Evolutionary conservation across 2,113 vertebrate species (phyloP).

Genomic region (Murina feae): DNA sequence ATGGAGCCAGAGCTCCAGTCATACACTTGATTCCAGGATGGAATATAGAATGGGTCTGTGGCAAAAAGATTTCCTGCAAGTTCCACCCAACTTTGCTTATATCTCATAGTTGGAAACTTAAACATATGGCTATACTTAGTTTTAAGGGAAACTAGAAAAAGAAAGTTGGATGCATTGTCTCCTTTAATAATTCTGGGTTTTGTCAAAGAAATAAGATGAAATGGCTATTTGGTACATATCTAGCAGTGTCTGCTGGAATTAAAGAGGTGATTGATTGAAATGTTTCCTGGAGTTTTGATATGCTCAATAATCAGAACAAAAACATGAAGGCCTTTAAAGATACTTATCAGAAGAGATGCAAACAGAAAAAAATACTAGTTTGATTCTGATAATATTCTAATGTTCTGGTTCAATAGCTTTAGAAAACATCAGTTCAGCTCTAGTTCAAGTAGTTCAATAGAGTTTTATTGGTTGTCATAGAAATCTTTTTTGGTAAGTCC

Average conservation of each 20-base stretch:
- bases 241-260: background rate
- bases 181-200: constrained; percentile 30
- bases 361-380: background rate
- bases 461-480: constrained; percentile 14
- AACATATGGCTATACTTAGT: background rate
- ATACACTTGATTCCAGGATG: background rate
- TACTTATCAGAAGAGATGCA: background rate
- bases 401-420: constrained; percentile 12
- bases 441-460: background rate
- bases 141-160: background rate
- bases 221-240: background rate
- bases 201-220: background rate
- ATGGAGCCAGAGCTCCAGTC: background rate
- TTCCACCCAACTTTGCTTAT: background rate
- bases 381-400: background rate
- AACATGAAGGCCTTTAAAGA: background rate
- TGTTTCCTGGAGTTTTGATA: constrained; percentile 1
- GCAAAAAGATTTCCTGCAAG: background rate
- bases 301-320: background rate
- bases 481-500: background rate
- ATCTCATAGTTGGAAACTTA: background rate
- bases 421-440: background rate
- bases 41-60: background rate
- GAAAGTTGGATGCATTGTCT: background rate
- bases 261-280: background rate